Conservation (phyloP, 2,113 vertebrate genomes). For the Raja brachyura region DNA sequence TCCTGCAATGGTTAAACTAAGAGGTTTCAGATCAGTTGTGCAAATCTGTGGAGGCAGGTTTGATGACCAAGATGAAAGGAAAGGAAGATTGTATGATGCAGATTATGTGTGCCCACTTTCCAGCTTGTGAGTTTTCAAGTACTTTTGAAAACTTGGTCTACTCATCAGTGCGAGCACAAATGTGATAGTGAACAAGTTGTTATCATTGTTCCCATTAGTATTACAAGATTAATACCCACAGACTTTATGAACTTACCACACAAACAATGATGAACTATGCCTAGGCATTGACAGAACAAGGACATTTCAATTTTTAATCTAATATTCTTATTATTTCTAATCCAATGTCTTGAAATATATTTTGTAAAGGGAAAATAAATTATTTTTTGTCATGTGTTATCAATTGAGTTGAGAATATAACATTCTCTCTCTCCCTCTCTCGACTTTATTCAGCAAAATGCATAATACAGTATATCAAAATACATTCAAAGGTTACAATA, state of each 20-base stretch:
- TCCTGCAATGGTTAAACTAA: no score
- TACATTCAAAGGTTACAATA: no score
- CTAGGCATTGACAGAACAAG: not conserved
- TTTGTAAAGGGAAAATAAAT: not conserved
- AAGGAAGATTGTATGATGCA: not conserved
- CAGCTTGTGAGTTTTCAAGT: not conserved
- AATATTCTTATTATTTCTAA: not conserved
- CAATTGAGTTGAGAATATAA: no score
- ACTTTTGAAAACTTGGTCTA: not conserved
- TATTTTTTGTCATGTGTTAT: no score
- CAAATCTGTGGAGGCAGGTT: not conserved
- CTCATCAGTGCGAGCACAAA: not conserved
- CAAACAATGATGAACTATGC: not conserved
- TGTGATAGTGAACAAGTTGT: not conserved
- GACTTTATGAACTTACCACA: not conserved
- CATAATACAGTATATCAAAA: no score
- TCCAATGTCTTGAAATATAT: not conserved
- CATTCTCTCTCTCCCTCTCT: no score
- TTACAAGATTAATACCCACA: not conserved
- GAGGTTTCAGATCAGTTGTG: no score
- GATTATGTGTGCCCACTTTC: not conserved
- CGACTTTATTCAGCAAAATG: no score
- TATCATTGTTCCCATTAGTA: not conserved
- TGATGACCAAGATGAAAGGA: not conserved
- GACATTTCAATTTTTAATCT: not conserved